These are phyloP conservation scores for Clarias macrocephalus DNA, from an alignment of 2,113 vertebrate species.

Conservation along the genomic window DNA sequence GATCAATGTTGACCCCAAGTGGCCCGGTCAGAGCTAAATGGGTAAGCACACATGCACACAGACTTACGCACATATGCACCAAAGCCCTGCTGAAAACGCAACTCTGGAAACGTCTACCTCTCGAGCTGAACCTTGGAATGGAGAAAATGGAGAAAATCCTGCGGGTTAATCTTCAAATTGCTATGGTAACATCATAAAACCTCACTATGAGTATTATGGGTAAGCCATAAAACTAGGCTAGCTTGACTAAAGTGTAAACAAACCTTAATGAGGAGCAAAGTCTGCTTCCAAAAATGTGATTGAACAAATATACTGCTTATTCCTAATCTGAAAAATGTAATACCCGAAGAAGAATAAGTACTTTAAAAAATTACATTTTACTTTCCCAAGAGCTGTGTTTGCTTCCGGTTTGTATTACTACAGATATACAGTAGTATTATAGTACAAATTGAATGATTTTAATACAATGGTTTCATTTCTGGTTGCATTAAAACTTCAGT, in stretches of 20 bases:
- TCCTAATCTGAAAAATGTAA: neutral
- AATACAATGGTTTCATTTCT: neutral
- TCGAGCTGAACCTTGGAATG: conserved; percentile 34
- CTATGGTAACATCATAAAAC: conserved; percentile 46
- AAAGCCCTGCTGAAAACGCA: neutral
- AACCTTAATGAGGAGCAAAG: conserved; percentile 45
- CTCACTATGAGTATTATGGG: conserved; percentile 31
- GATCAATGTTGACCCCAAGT: conserved; percentile 37
- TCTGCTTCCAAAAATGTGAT: conserved; percentile 26
- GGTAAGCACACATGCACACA: no score
- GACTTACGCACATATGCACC: neutral
- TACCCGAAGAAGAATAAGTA: neutral
- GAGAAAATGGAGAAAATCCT: conserved; percentile 10
- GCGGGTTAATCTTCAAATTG: conserved; percentile 35
- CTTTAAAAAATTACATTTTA: neutral
- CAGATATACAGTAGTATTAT: no score
- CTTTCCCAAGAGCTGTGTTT: neutral
- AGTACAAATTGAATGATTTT: no score
- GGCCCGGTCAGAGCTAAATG: conserved; percentile 26
- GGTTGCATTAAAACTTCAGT: no score
- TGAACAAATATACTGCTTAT: neutral
- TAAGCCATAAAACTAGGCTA: conserved; percentile 49
- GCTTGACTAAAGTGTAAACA: conserved; percentile 50
- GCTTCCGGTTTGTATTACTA: neutral
- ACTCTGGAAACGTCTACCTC: neutral